phyloP scores from a whole-genome alignment of 2,888 invertebrate genomes.

The Trichogramma dendrolimi region DNA sequence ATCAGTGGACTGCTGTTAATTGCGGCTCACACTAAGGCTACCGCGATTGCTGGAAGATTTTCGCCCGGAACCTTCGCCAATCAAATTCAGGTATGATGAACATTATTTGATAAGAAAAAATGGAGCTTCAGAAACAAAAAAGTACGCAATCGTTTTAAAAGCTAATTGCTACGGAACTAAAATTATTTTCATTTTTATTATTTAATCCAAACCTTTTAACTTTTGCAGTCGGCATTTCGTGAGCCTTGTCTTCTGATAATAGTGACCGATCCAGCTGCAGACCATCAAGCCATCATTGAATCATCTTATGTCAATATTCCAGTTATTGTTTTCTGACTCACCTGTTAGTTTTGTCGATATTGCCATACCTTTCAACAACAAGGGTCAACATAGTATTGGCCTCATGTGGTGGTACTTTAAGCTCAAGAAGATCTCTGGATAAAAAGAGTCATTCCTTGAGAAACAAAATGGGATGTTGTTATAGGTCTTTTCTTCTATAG shows the following conservation, averaged over 20 bases:
- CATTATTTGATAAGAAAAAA: too few species aligned
- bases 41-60: constrained; percentile 97
- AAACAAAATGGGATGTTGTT: constrained; percentile 94
- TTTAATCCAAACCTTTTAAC: too few species aligned
- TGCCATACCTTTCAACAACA: constrained; percentile 98
- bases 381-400: constrained; percentile 93
- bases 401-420: constrained; percentile 99
- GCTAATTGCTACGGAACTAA: too few species aligned
- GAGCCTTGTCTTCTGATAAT: constrained; percentile 90
- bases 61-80: constrained; percentile 99
- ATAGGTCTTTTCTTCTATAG: constrained; percentile 99
- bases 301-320: constrained; percentile 99
- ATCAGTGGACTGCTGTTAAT: constrained; percentile 96
- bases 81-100: constrained; percentile 67
- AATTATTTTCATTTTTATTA: too few species aligned
- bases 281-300: constrained; percentile 96
- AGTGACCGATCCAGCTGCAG: constrained; percentile 90
- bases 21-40: constrained; percentile 96
- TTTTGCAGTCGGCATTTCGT: constrained; percentile 80
- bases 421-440: constrained; percentile 93
- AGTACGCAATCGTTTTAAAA: too few species aligned
- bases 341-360: constrained; percentile 96
- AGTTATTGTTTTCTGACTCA: constrained; percentile 97
- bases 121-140: too few species aligned
- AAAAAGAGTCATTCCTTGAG: constrained; percentile 86